Evolutionary conservation across 2,888 invertebrate species (phyloP).

Genomic region (Gerris lacustris): DNA sequence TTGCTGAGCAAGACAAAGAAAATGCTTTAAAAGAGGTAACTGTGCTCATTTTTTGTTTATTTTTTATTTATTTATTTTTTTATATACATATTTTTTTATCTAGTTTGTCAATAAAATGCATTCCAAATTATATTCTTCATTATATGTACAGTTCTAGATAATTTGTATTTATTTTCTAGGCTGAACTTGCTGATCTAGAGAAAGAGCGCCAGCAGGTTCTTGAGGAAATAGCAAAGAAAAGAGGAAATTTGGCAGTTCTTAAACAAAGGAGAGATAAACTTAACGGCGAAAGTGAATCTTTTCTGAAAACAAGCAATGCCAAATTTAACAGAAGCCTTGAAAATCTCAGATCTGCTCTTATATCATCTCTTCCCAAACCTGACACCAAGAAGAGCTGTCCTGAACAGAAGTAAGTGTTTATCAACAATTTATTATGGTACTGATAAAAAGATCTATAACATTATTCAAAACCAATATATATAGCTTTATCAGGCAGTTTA

Average conservation of each 20-base stretch:
- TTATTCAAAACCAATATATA: no score
- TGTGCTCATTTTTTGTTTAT: neutral
- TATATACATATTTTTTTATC: no score
- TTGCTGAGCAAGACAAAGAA: slow-evolving; percentile 21
- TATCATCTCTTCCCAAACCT: slow-evolving; percentile 14
- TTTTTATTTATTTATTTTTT: neutral
- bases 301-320: neutral
- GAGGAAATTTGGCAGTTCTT: neutral
- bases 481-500: no score
- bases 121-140: no score
- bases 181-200: neutral
- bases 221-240: neutral
- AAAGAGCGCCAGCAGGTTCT: neutral
- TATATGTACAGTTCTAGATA: no score
- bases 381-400: slow-evolving; percentile 30
- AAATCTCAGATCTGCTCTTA: slow-evolving; percentile 33
- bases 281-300: neutral
- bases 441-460: no score
- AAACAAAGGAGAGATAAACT: neutral
- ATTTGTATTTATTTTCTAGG: neutral
- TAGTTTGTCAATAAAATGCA: no score
- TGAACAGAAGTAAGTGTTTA: slow-evolving; percentile 23
- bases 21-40: slow-evolving; percentile 15
- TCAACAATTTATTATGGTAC: neutral
- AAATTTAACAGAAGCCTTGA: slow-evolving; percentile 14